Conservation (phyloP, 64 coral and sea anemone genomes). For the Stichodactyla mertensii region DNA sequence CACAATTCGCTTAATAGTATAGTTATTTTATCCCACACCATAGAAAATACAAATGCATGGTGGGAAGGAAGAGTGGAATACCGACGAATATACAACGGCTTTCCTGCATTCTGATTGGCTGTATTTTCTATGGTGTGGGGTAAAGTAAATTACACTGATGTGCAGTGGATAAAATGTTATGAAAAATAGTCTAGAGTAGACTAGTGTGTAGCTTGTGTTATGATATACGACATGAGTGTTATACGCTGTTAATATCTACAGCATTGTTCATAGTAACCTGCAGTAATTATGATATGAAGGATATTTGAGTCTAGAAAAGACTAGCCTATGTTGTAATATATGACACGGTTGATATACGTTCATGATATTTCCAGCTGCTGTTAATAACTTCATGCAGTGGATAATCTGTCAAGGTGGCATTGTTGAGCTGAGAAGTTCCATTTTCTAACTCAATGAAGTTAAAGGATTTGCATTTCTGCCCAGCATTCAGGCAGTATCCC, state of each 20-base stretch:
- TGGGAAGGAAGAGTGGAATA: no score
- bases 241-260: background rate
- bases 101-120: no score
- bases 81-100: no score
- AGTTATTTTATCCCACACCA: no score
- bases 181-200: no score
- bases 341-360: background rate
- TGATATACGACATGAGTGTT: background rate
- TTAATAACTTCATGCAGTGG: background rate
- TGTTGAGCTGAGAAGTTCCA: background rate
- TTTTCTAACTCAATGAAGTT: background rate
- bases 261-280: background rate
- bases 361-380: background rate
- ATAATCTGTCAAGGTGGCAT: background rate
- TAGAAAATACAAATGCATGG: no score
- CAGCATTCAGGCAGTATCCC: background rate
- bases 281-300: background rate
- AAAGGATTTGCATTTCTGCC: background rate
- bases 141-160: no score
- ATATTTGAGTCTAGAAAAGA: no score
- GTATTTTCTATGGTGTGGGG: no score
- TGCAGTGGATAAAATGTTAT: background rate
- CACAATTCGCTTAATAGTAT: no score
- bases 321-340: background rate
- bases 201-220: background rate